A percentile compares a stretch with the other conserved stretches of the same genome.
phyloP scores from a whole-genome alignment of 2,797 vertebrate species.

The Cuniculus paca region DNA sequence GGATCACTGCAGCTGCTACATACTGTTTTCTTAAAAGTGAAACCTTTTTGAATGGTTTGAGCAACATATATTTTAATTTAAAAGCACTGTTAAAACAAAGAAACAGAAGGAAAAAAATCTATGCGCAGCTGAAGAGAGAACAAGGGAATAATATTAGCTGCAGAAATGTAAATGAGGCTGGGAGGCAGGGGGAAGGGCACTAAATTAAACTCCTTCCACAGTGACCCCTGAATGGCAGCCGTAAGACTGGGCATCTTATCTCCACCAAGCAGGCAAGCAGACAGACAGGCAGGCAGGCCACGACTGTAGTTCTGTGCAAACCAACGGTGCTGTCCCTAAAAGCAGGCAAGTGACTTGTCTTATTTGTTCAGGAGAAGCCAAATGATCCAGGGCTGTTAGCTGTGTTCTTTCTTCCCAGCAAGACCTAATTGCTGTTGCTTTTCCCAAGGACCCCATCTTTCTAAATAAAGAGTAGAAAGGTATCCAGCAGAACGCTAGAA shows the following conservation, averaged over 20 bases:
- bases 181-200: not conserved
- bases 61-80: slow-evolving; percentile 53
- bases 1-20: not conserved
- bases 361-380: slow-evolving; percentile 61
- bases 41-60: slow-evolving; percentile 53
- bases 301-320: fast-evolving
- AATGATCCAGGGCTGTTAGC: not conserved
- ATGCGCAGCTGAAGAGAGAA: slow-evolving; percentile 45
- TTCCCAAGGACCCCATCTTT: not conserved
- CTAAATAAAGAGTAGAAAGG: not conserved
- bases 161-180: slow-evolving; percentile 68
- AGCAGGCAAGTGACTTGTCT: not conserved
- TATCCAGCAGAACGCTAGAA: not conserved
- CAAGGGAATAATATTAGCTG: slow-evolving; percentile 29
- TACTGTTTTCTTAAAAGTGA: not conserved
- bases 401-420: not conserved
- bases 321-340: not conserved
- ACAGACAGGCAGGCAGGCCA: not conserved
- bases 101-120: slow-evolving; percentile 37
- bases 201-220: not conserved
- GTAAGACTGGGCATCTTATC: slow-evolving; percentile 52
- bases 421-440: not conserved
- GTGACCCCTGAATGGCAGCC: slow-evolving; percentile 17
- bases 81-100: not conserved
- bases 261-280: slow-evolving; percentile 9